These are phyloP conservation scores for Pseudorectes ferrugineus DNA, from an alignment of 2,113 vertebrate genomes.

Conservation along the genomic window DNA sequence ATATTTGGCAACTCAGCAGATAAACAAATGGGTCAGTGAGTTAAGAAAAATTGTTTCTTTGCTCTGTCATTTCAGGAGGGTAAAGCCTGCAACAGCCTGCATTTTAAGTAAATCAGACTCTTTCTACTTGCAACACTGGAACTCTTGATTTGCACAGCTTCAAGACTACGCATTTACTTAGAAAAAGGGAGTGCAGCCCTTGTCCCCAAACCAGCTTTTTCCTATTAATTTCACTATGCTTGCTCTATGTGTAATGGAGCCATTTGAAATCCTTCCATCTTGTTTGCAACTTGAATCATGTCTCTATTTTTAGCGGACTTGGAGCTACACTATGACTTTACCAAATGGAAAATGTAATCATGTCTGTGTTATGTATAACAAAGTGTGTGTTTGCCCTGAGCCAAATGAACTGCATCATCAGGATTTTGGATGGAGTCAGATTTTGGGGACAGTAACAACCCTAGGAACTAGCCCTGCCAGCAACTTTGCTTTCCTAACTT, in stretches of 20 bases:
- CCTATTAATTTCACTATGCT: slow-evolving; percentile 39
- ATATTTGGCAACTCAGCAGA: not conserved
- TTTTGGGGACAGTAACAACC: slow-evolving; percentile 14
- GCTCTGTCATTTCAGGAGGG: slow-evolving; percentile 18
- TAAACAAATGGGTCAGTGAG: slow-evolving; percentile 24
- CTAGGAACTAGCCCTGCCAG: slow-evolving; percentile 13
- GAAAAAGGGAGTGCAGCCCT: not conserved
- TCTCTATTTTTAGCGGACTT: slow-evolving; percentile 55
- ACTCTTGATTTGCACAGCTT: not conserved
- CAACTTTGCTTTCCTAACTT: slow-evolving; percentile 14
- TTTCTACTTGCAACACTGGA: not conserved
- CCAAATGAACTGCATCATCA: slow-evolving; percentile 46
- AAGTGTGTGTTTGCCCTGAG: slow-evolving; percentile 4
- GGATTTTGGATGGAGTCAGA: slow-evolving; percentile 7
- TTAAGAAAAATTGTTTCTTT: slow-evolving; percentile 17
- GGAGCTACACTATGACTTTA: slow-evolving; percentile 25
- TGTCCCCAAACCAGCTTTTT: slow-evolving; percentile 14
- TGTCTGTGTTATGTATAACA: slow-evolving; percentile 41
- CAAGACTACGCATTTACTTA: not conserved
- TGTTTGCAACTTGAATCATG: slow-evolving; percentile 52
- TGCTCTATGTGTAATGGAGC: not conserved
- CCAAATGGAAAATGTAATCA: slow-evolving; percentile 64
- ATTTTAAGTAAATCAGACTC: slow-evolving; percentile 6
- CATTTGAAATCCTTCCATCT: slow-evolving; percentile 53
- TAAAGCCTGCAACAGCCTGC: not conserved